These are phyloP conservation scores for Oegoconia quadripuncta DNA, from an alignment of 2,888 invertebrate species.

Conservation along the genomic window DNA sequence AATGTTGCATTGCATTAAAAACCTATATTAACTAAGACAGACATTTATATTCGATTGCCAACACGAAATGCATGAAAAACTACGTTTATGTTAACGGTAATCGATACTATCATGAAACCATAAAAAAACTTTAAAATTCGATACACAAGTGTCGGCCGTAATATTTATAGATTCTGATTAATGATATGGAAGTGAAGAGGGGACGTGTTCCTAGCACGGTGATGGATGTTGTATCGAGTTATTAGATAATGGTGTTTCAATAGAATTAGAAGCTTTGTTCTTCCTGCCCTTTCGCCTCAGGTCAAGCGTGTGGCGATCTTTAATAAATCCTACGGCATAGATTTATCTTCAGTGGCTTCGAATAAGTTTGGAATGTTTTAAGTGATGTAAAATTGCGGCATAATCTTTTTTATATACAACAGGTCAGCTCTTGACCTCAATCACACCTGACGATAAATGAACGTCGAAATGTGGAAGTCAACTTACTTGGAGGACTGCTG, in stretches of 20 bases:
- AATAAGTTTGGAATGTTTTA: too few relatives aligned
- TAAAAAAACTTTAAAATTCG: slow-evolving; percentile 40
- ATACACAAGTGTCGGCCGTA: slow-evolving; percentile 64
- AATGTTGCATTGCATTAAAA: too few relatives aligned
- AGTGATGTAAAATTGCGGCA: too few relatives aligned
- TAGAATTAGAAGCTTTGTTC: slow-evolving; percentile 75
- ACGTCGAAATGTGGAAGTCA: too few relatives aligned
- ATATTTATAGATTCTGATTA: slow-evolving; percentile 77
- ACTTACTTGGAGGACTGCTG: too few relatives aligned
- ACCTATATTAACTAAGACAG: too few relatives aligned
- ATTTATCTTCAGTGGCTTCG: too few relatives aligned
- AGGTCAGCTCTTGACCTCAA: too few relatives aligned
- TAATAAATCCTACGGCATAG: not conserved
- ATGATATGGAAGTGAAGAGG: slow-evolving; percentile 65
- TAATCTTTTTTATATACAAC: too few relatives aligned
- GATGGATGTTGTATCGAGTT: slow-evolving; percentile 67
- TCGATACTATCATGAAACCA: not conserved
- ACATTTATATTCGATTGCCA: too few relatives aligned
- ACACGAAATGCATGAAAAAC: not conserved
- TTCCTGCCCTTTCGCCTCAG: slow-evolving; percentile 46
- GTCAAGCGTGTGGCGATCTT: slow-evolving; percentile 11
- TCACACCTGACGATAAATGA: too few relatives aligned
- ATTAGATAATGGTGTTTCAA: slow-evolving; percentile 77
- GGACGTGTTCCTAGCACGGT: slow-evolving; percentile 50
- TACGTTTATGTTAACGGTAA: not conserved